Evolutionary conservation across 2,888 invertebrate genomes (phyloP).

Genomic region (Sicus ferrugineus): DNA sequence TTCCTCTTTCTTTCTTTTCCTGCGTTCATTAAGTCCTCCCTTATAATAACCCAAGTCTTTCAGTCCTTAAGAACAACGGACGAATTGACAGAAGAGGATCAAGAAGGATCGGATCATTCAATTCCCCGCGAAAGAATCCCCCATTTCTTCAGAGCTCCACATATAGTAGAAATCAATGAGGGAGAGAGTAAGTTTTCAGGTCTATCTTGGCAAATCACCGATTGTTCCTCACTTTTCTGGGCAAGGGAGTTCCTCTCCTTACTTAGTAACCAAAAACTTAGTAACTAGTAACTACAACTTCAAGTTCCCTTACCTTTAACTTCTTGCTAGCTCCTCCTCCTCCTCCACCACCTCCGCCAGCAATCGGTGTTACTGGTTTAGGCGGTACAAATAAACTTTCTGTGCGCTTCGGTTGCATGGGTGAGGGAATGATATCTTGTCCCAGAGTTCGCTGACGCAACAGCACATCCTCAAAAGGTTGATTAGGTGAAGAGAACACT

Average conservation of each 20-base stretch:
- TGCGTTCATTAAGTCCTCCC: too few species aligned
- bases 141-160: too few species aligned
- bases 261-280: neutral
- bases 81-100: too few species aligned
- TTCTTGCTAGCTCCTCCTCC: constrained; percentile 63
- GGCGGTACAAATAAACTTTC: constrained; percentile 84
- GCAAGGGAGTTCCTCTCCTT: neutral
- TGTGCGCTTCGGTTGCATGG: constrained; percentile 87
- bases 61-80: too few species aligned
- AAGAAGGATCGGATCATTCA: too few species aligned
- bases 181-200: neutral
- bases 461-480: constrained; percentile 84
- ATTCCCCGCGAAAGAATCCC: too few species aligned
- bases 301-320: constrained; percentile 58
- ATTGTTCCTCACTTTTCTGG: neutral
- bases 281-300: neutral
- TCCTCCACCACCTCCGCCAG: constrained; percentile 64
- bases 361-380: constrained; percentile 67
- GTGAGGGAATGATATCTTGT: constrained; percentile 89
- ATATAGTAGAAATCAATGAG: too few species aligned
- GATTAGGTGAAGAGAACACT: constrained; percentile 63
- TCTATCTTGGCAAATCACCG: neutral
- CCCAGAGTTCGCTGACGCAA: constrained; percentile 81
- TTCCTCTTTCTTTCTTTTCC: too few species aligned
- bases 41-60: too few species aligned